Evolutionary conservation across 2,797 vertebrate genomes (phyloP).

Genomic region (Lepus townsendii): DNA sequence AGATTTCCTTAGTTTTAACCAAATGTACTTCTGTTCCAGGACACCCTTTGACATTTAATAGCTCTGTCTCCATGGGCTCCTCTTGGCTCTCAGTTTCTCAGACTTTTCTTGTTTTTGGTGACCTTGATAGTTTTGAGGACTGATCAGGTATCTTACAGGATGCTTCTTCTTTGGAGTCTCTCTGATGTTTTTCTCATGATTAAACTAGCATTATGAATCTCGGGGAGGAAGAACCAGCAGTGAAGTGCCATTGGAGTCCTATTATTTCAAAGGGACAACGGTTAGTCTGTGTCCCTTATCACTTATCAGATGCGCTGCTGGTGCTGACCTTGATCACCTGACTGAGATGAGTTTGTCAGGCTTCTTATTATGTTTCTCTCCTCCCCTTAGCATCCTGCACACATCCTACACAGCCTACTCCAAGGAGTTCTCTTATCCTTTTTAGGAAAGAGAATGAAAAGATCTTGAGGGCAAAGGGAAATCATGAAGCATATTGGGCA

Average conservation of each 20-base stretch:
- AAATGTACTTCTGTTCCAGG: not conserved
- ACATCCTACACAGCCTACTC: not conserved
- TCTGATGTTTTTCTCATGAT: slow-evolving; percentile 4
- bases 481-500: slow-evolving; percentile 5
- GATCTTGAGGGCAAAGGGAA: slow-evolving; percentile 43
- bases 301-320: not conserved
- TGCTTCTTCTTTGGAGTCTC: not conserved
- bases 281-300: not conserved
- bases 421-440: not conserved
- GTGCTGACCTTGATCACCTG: not conserved
- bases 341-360: not conserved
- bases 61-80: not conserved
- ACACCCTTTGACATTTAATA: not conserved
- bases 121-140: not conserved
- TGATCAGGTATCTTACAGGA: not conserved
- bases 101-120: not conserved
- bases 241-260: not conserved
- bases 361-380: not conserved
- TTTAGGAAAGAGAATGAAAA: slow-evolving; percentile 49
- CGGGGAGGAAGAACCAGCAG: not conserved
- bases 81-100: slow-evolving; percentile 27
- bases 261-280: not conserved
- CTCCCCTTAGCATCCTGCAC: not conserved
- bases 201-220: not conserved
- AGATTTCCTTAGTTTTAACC: not conserved